Base-by-base conservation (phyloP, 2,888 invertebrate species). In the Brachyptera risi region DNA sequence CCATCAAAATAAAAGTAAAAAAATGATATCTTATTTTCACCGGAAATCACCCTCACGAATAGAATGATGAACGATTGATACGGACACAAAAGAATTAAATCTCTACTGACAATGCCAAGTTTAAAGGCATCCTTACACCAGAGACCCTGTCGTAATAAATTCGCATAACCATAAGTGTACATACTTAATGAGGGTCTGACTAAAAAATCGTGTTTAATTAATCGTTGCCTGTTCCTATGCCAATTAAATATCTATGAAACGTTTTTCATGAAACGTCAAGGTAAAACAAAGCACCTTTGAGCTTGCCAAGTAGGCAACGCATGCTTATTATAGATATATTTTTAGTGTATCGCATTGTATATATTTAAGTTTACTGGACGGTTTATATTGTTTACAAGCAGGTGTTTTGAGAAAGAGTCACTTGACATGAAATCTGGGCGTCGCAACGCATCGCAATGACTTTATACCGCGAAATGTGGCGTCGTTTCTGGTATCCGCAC, bases 381-480 rank as follows among this genome's bases (percentile, higher is more conserved):
- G n/a, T n/a, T 21, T 21, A 21, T 21, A 9, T 21, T 17, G 19
- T 47, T 47, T 13, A 24, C 47, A 11, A 44, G 44, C 47, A 47
- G 47, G 47, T 47, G 44, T 44, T n/a, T 19, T 15, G 44, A 2
- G n/a, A n/a, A n/a, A n/a, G n/a, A n/a, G n/a, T n/a, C n/a, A n/a
- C n/a, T n/a, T n/a, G 44, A 19, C 19, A 11, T 11, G 7, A 31
- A 7, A 11, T 31, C n/a, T 2, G 9, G 24, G 47, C 47, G 47
- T 47, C 24, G 47, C 23, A 24, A 47, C 47, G 47, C 47, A 4
- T 3, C 19, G 44, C 42, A 37, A 60, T 51, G 60, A 51, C 50
- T 50, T 51, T 56, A 60, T 51, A 60, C 59, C 59, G 59, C 59
- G 26, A 60, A 60, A 60, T 54, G 60, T 37, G 56, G 60, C 60